Evolutionary conservation across 2,113 vertebrate genomes (phyloP).

Genomic region (Pachyramphus minor): DNA sequence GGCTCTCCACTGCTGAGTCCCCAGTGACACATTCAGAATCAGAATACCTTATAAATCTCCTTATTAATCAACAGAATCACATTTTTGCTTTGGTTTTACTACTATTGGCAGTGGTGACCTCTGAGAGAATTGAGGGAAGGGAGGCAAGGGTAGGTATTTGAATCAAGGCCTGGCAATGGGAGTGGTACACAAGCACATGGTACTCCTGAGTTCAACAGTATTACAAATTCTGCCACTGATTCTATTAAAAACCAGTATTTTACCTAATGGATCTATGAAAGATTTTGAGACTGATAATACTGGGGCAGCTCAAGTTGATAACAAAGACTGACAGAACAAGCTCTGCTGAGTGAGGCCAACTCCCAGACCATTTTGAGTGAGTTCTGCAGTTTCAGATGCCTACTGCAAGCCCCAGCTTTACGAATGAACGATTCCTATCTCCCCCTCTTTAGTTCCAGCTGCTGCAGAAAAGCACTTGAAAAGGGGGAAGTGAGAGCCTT

Average conservation of each 20-base stretch:
- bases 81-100: neutral
- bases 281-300: neutral
- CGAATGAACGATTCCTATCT: neutral
- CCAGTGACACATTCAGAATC: neutral
- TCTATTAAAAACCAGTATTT: neutral
- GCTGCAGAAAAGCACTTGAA: neutral
- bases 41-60: neutral
- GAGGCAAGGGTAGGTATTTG: neutral
- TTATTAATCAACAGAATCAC: neutral
- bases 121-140: neutral
- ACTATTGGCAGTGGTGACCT: fast-evolving
- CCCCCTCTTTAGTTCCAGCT: neutral
- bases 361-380: neutral
- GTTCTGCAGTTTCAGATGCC: neutral
- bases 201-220: neutral
- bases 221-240: neutral
- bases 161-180: neutral
- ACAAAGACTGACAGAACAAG: neutral
- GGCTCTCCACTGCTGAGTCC: neutral
- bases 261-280: neutral
- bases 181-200: neutral
- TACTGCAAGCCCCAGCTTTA: neutral
- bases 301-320: neutral
- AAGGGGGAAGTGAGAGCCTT: neutral
- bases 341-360: neutral